Conservation (phyloP, 2,113 vertebrate species). For the Vanacampus margaritifer region DNA sequence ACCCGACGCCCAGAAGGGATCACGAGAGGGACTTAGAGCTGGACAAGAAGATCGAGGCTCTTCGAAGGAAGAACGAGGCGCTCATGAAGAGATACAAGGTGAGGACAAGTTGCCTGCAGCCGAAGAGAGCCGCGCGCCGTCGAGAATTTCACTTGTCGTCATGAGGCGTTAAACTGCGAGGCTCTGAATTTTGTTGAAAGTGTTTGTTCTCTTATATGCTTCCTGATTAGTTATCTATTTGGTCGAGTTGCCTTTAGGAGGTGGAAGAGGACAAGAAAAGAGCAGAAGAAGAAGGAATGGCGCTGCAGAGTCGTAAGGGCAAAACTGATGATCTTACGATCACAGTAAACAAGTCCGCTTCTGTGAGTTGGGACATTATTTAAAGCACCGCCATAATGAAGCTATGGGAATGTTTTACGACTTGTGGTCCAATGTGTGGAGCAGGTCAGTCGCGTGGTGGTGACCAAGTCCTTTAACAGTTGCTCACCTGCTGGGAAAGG, state of each 20-base stretch:
- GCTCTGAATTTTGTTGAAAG: background rate
- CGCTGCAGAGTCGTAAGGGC: conserved; percentile 76
- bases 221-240: conserved; percentile 16
- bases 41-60: conserved; percentile 89
- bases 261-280: conserved; percentile 92
- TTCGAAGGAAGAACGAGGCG: conserved; percentile 90
- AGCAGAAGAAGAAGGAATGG: conserved; percentile 88
- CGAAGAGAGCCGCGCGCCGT: background rate
- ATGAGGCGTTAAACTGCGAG: background rate
- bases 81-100: conserved; percentile 94
- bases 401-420: background rate
- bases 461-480: conserved; percentile 70
- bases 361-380: conserved; percentile 71
- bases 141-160: background rate
- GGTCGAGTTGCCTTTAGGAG: conserved; percentile 75
- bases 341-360: conserved; percentile 89
- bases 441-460: conserved; percentile 88
- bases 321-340: conserved; percentile 87
- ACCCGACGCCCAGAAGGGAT: conserved; percentile 77
- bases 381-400: background rate
- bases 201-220: background rate
- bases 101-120: conserved; percentile 32
- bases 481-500: conserved; percentile 45
- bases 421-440: conserved; percentile 8
- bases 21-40: conserved; percentile 88